Conservation (phyloP, 2,113 vertebrate genomes). For the Cyanistes caeruleus region DNA sequence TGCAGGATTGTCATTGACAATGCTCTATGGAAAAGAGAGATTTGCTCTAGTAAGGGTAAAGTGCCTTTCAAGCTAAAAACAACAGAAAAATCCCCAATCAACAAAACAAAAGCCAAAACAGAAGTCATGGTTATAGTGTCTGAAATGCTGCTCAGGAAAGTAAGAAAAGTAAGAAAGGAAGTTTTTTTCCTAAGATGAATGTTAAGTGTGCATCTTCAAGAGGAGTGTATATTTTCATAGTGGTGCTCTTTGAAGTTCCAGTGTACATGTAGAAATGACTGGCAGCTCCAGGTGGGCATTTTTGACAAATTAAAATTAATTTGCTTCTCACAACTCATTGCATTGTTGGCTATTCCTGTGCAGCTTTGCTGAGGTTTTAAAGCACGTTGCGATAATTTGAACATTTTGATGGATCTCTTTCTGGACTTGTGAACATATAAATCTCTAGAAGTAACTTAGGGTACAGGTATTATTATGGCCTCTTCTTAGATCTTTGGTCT, state of each 20-base stretch:
- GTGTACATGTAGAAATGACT: neutral
- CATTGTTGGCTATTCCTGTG: neutral
- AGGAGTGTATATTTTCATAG: neutral
- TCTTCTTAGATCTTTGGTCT: neutral
- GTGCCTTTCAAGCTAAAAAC: neutral
- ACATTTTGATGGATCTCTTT: neutral
- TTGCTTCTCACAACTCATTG: neutral
- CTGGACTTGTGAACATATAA: neutral
- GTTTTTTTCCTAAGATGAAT: slow-evolving; percentile 2
- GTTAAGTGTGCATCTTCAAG: slow-evolving; percentile 24
- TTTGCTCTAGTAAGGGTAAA: neutral
- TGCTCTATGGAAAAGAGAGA: neutral
- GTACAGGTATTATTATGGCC: neutral
- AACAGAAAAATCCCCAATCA: neutral
- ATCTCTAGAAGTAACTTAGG: neutral
- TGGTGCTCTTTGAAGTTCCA: slow-evolving; percentile 11
- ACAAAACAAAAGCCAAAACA: neutral
- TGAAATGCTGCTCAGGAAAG: slow-evolving; percentile 2
- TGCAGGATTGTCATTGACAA: neutral
- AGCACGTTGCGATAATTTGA: neutral
- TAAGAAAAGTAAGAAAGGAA: neutral
- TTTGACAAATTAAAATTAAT: neutral
- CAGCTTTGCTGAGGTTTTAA: neutral
- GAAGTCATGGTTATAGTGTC: neutral
- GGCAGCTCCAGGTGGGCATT: neutral